Evolutionary conservation across 2,888 invertebrate species (phyloP).

Genomic region (Congeria kusceri): DNA sequence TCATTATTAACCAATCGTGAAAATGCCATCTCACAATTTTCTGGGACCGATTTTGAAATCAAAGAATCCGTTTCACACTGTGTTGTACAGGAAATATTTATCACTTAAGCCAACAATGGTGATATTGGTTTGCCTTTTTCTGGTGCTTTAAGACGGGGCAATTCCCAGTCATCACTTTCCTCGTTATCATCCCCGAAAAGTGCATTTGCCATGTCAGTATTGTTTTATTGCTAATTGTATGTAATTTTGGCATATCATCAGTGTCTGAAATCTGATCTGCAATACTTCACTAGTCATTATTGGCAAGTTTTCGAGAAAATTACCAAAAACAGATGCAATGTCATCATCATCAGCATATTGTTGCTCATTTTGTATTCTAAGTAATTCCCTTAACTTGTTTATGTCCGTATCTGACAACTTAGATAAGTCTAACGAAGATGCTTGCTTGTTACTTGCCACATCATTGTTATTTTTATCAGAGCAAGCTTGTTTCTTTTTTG

Average conservation of each 20-base stretch:
- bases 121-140: conserved; percentile 22
- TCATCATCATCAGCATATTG: background rate
- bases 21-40: conserved; percentile 17
- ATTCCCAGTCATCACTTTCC: conserved; percentile 1
- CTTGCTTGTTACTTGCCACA: too few relatives aligned
- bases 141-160: conserved; percentile 11
- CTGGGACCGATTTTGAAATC: conserved; percentile 16
- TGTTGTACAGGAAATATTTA: conserved; percentile 29
- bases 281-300: conserved; percentile 3
- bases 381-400: conserved; percentile 5
- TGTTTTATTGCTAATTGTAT: background rate
- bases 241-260: background rate
- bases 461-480: too few relatives aligned
- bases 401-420: background rate
- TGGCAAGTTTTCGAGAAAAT: background rate
- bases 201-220: background rate
- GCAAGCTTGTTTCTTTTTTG: too few relatives aligned
- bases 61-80: conserved; percentile 27
- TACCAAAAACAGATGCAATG: background rate
- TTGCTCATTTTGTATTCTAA: background rate
- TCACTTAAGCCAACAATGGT: conserved; percentile 1
- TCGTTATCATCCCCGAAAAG: conserved; percentile 1
- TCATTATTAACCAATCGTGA: conserved; percentile 17
- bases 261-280: background rate
- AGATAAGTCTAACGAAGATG: background rate